phyloP scores from a whole-genome alignment of 2,888 invertebrate genomes.

The Leptopilina myrica region DNA sequence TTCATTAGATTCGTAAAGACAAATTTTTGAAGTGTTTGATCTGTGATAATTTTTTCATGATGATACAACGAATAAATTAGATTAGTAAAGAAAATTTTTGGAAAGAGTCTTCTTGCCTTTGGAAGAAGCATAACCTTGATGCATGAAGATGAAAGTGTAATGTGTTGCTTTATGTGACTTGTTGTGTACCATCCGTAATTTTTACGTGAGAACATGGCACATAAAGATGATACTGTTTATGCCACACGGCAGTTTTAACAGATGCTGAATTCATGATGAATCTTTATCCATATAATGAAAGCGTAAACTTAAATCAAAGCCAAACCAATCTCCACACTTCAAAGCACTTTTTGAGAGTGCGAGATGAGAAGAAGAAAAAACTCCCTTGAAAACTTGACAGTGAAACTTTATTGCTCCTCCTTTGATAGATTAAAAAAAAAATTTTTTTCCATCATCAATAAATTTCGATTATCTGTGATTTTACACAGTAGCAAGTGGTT shows the following conservation, averaged over 20 bases:
- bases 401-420: not conserved
- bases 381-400: not conserved
- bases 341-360: not conserved
- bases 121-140: too few species aligned
- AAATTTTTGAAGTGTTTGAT: too few species aligned
- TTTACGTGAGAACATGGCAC: conserved; percentile 13
- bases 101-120: too few species aligned
- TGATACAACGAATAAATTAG: too few species aligned
- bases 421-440: not conserved
- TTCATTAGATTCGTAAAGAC: too few species aligned
- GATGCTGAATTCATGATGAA: conserved; percentile 2
- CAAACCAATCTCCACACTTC: conserved; percentile 8
- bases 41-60: too few species aligned
- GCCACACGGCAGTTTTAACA: not conserved
- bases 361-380: not conserved
- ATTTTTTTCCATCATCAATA: not conserved
- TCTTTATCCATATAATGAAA: not conserved
- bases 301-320: conserved; percentile 22
- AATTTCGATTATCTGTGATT: conserved; percentile 1
- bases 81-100: too few species aligned
- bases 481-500: not conserved
- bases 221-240: conserved; percentile 20
- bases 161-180: not conserved
- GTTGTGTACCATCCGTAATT: not conserved
- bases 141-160: not conserved